Evolutionary conservation across 2,888 invertebrate species (phyloP).

Genomic region (Ormyrus pomaceus): DNA sequence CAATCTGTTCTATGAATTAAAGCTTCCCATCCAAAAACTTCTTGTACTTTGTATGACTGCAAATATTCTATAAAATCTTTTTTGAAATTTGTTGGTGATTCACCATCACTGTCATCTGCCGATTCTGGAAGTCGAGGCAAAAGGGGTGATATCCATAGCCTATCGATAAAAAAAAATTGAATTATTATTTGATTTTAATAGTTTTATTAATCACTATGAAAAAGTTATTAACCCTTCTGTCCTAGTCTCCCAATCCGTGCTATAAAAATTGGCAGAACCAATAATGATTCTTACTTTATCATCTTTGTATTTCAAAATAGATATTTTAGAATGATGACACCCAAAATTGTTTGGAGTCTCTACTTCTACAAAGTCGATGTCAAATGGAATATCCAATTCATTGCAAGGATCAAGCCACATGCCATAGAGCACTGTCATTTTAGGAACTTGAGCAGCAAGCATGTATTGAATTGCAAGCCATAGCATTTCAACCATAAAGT

Average conservation of each 20-base stretch:
- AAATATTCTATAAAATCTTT: constrained; percentile 87
- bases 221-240: constrained; percentile 85
- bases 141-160: constrained; percentile 92
- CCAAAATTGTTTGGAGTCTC: constrained; percentile 62
- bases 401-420: constrained; percentile 45
- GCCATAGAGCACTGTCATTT: constrained; percentile 66
- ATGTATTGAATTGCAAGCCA: constrained; percentile 93
- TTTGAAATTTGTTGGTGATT: constrained; percentile 91
- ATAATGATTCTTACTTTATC: constrained; percentile 89
- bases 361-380: constrained; percentile 63
- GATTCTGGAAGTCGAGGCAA: constrained; percentile 81
- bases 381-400: constrained; percentile 58
- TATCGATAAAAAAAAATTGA: constrained; percentile 69
- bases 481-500: constrained; percentile 93
- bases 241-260: constrained; percentile 94
- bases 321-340: constrained; percentile 82
- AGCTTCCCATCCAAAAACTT: constrained; percentile 84
- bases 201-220: neutral
- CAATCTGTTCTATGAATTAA: constrained; percentile 88
- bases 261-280: constrained; percentile 93
- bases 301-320: constrained; percentile 89
- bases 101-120: constrained; percentile 80
- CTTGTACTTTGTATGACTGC: constrained; percentile 82
- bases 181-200: neutral
- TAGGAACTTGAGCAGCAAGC: constrained; percentile 83